Percentiles rank a stretch among this genome's conserved stretches.
These are phyloP conservation scores for Cantharis rufa DNA, from an alignment of 2,888 invertebrate genomes.

Conservation along the genomic window DNA sequence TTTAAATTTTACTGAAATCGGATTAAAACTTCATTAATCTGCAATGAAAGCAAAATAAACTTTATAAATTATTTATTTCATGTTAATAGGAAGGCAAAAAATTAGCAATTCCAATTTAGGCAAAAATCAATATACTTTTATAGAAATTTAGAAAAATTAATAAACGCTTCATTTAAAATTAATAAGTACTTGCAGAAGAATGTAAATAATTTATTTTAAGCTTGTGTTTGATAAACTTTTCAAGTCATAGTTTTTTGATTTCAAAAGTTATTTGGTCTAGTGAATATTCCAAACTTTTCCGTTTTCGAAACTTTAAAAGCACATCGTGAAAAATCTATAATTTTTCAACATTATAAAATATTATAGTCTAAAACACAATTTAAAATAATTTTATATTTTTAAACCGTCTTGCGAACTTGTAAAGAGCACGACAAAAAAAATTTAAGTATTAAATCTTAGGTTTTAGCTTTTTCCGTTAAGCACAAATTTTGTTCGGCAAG, in stretches of 20 bases:
- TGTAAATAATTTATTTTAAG: background rate
- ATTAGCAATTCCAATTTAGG: background rate
- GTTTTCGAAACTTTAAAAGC: background rate
- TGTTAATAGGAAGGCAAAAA: background rate
- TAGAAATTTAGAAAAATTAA: background rate
- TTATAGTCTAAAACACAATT: no score
- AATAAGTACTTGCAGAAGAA: background rate
- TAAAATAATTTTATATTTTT: no score
- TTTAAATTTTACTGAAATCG: background rate
- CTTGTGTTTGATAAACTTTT: background rate
- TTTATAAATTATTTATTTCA: background rate
- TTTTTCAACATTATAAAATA: no score
- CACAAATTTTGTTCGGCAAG: no score
- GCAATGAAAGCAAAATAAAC: background rate
- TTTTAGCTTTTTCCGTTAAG: no score
- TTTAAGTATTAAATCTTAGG: no score
- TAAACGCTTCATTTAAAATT: background rate
- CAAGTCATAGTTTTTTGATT: background rate
- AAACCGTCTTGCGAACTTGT: no score
- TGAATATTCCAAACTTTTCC: background rate
- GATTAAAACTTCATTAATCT: background rate
- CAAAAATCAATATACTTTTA: background rate
- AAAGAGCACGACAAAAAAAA: no score
- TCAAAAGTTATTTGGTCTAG: background rate
- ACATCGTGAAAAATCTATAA: no score